phyloP scores from a whole-genome alignment of 1,140 invertebrate species.

The Mesaphorura yosii region DNA sequence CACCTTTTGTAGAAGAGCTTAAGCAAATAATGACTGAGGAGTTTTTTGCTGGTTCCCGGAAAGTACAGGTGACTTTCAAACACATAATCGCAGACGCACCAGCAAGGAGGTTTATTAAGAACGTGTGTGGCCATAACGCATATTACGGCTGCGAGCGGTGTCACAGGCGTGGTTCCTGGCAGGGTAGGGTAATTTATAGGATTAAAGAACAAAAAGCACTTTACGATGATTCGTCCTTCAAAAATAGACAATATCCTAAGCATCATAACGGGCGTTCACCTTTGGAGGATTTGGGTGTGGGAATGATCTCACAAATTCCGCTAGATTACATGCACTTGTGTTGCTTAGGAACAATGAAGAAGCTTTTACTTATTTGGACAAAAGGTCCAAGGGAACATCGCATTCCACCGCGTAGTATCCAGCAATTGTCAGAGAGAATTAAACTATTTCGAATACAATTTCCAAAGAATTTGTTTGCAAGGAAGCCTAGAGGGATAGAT shows the following conservation, averaged over 20 bases:
- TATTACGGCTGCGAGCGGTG: constrained; percentile 34
- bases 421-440: neutral
- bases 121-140: constrained; percentile 31
- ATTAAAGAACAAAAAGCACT: no score
- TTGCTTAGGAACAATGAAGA: constrained; percentile 33
- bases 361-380: constrained; percentile 32
- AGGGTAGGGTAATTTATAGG: neutral
- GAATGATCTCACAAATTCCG: constrained; percentile 31
- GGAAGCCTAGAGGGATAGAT: constrained; percentile 35
- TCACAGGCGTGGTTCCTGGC: neutral
- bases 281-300: constrained; percentile 10
- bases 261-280: neutral
- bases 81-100: constrained; percentile 34
- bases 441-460: constrained; percentile 10
- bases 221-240: neutral
- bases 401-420: constrained; percentile 3
- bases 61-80: constrained; percentile 15
- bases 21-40: constrained; percentile 15
- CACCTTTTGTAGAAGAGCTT: constrained; percentile 31
- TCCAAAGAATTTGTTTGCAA: constrained; percentile 36
- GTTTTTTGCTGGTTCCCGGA: constrained; percentile 10
- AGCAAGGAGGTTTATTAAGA: constrained; percentile 32
- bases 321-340: constrained; percentile 35
- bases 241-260: neutral
- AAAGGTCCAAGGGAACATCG: constrained; percentile 21